Base-by-base conservation (phyloP, 2,888 invertebrate species). In the Ophioninae sp. region DNA sequence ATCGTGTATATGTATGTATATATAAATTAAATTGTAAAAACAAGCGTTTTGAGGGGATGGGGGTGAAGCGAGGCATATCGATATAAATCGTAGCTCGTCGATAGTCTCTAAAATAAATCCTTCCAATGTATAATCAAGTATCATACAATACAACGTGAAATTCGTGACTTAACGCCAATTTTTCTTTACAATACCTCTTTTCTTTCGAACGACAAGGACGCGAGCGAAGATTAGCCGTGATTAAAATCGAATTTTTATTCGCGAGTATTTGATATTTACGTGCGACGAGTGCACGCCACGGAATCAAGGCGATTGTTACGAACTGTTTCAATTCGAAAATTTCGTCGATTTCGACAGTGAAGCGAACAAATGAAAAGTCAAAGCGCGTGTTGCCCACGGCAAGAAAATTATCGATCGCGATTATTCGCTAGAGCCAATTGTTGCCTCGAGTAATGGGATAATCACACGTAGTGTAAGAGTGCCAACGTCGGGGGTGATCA, bases 11-110 rank as follows among this genome's bases (percentile, higher is more conserved):
- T 59, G 67, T 86, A 83, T 87, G 82, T 87, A 87, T 85, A 82
- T 87, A 87, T 87, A 86, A 88, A 87, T 90, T 84, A 86, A 87
- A 89, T 87, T 84, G 88, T 87, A 89, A 85, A 90, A 90, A 89
- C 86, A 91, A 90, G 90, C 89, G 79, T 88, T 88, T 71, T 13
- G 64, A 39, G 75, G 22, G 44, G 58, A 22, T 51, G 51, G 5
- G 51, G 17, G 51, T 17, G 10, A 17, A 51, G 51, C 9, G 22
- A 44, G 37, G 75, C 76, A 72, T 69, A 64, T 79, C 41, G 68
- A 80, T 68, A 72, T 39, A 58, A 72, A 79, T 65, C 37, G 44
- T 74, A 78, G 71, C 77, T 65, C 41, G 23, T 68, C 72, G 61
- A 67, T 72, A n/a, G 69, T 75, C 65, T 75, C 76, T 74, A 84